A percentile compares a stretch with the other conserved stretches of the same genome.
phyloP scores from a whole-genome alignment of 23 tunicate genomes.

The Diplosoma virens region DNA sequence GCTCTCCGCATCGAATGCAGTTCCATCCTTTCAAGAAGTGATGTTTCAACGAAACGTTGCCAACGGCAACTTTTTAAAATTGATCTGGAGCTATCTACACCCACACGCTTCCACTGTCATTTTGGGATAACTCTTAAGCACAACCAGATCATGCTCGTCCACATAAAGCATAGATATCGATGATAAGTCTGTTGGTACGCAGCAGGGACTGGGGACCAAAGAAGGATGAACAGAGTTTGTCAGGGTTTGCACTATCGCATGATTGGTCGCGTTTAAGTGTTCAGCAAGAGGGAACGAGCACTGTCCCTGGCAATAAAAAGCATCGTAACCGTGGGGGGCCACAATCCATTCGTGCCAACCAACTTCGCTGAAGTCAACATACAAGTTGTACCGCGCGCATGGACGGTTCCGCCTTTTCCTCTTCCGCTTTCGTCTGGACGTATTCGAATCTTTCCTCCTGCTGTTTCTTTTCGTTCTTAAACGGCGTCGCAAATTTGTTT shows the following conservation, averaged over 20 bases:
- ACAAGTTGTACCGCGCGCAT: slow-evolving; percentile 71
- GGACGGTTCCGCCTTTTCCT: slow-evolving; percentile 24
- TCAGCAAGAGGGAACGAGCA: slow-evolving; percentile 80
- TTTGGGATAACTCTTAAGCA: slow-evolving; percentile 74
- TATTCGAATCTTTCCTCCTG: slow-evolving; percentile 21
- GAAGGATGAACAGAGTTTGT: slow-evolving; percentile 54
- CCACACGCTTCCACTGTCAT: slow-evolving; percentile 86
- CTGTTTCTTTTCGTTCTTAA: slow-evolving; percentile 30
- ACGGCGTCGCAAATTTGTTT: slow-evolving; percentile 37
- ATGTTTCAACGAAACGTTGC: no score
- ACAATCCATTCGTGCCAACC: slow-evolving; percentile 93
- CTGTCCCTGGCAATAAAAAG: slow-evolving; percentile 71
- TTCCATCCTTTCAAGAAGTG: no score
- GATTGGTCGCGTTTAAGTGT: slow-evolving; percentile 87
- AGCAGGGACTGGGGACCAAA: slow-evolving; percentile 74
- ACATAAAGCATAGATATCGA: slow-evolving; percentile 77
- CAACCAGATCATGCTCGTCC: slow-evolving; percentile 71
- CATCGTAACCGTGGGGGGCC: slow-evolving; percentile 95
- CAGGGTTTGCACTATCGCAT: slow-evolving; percentile 87
- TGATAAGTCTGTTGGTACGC: slow-evolving; percentile 84
- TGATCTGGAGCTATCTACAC: slow-evolving; percentile 53
- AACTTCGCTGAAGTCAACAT: slow-evolving; percentile 80
- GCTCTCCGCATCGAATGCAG: no score
- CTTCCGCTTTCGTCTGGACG: slow-evolving; percentile 38
- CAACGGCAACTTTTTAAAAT: neutral